These are phyloP conservation scores for Neodiprion lecontei DNA, from an alignment of 1,140 invertebrate species.

Conservation along the genomic window DNA sequence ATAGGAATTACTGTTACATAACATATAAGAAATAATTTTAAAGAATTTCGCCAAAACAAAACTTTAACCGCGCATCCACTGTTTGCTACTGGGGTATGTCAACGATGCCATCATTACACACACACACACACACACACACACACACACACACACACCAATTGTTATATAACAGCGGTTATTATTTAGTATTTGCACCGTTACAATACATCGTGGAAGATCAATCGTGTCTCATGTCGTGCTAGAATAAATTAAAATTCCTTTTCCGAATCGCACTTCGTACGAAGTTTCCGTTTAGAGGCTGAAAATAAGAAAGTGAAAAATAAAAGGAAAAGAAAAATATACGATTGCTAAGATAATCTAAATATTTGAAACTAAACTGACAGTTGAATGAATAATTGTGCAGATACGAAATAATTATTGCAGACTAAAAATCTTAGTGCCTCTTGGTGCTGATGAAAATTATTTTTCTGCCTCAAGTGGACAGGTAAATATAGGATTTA, in stretches of 20 bases:
- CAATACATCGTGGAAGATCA: too few species aligned
- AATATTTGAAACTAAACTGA: too few species aligned
- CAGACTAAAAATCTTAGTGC: neutral
- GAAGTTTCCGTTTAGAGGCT: too few species aligned
- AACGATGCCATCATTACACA: neutral
- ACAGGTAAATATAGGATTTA: neutral
- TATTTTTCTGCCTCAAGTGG: neutral
- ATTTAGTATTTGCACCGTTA: neutral
- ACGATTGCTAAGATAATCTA: too few species aligned
- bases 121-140: neutral
- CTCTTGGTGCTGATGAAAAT: slow-evolving; percentile 3
- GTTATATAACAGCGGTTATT: neutral
- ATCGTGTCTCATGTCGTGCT: too few species aligned
- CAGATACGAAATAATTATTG: slow-evolving; percentile 13
- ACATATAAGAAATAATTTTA: neutral
- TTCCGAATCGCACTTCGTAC: too few species aligned
- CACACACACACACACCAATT: neutral
- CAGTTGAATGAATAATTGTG: slow-evolving; percentile 1
- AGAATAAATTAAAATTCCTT: too few species aligned
- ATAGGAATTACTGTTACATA: neutral
- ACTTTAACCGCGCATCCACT: neutral
- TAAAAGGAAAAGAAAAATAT: too few species aligned
- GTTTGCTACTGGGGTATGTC: neutral
- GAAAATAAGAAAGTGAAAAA: too few species aligned
- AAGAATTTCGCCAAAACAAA: neutral